Evolutionary conservation across 1,140 invertebrate species (phyloP).

Genomic region (Anadara kagoshimensis): DNA sequence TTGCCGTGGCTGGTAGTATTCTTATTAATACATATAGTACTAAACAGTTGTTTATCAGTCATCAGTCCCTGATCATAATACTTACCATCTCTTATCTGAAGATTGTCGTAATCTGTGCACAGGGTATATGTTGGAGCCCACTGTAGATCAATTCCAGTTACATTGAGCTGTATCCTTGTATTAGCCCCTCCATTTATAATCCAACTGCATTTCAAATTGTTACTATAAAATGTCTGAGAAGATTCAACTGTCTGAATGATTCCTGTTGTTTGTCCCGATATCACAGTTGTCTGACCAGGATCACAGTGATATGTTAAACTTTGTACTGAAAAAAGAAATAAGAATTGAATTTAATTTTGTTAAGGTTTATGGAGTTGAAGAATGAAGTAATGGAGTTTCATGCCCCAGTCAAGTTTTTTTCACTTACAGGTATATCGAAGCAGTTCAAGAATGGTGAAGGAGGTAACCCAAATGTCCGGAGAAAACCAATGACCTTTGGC

Average conservation of each 20-base stretch:
- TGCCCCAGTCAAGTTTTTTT: too few species aligned
- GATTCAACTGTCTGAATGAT: constrained; percentile 35
- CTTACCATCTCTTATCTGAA: constrained; percentile 46
- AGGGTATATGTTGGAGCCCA: constrained; percentile 32
- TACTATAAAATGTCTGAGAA: constrained; percentile 29
- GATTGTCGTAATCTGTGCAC: constrained; percentile 43
- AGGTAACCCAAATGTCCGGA: too few species aligned
- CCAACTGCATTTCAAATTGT: constrained; percentile 45
- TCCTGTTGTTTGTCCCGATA: constrained; percentile 31
- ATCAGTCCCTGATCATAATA: not conserved
- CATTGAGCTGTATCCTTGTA: constrained; percentile 29
- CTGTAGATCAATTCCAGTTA: constrained; percentile 27
- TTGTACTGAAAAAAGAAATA: too few species aligned
- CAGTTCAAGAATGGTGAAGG: too few species aligned
- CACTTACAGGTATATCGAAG: too few species aligned
- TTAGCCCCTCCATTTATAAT: constrained; percentile 33
- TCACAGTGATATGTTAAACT: constrained; percentile 30
- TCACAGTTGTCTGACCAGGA: constrained; percentile 13
- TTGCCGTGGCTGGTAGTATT: too few species aligned
- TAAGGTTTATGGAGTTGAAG: too few species aligned
- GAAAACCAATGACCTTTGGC: too few species aligned
- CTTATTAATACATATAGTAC: too few species aligned
- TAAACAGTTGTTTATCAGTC: too few species aligned
- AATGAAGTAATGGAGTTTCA: too few species aligned
- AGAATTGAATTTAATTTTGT: too few species aligned